Conservation (phyloP, 2,113 vertebrate genomes). For the Apodemus sylvaticus region DNA sequence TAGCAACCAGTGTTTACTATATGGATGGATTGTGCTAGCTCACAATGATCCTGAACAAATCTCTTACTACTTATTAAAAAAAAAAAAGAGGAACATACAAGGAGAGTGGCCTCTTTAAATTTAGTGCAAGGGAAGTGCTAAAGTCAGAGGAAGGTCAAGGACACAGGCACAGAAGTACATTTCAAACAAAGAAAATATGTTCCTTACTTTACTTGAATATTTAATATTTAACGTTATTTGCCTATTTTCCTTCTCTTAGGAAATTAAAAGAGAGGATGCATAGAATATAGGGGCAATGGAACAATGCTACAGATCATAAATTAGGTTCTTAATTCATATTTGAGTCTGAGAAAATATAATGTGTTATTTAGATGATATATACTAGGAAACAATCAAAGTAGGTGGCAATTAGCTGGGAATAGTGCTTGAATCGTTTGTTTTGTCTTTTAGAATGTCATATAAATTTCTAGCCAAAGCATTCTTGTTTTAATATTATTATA, state of each 20-base stretch:
- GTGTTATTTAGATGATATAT: background rate
- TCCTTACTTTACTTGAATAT: background rate
- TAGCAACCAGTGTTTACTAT: background rate
- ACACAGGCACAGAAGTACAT: background rate
- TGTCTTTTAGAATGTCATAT: background rate
- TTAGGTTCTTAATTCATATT: background rate
- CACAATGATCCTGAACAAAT: background rate
- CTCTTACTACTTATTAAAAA: slow-evolving; percentile 26
- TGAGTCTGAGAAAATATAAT: background rate
- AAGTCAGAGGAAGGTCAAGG: background rate
- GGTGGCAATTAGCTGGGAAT: background rate
- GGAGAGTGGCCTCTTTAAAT: background rate
- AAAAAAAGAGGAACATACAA: background rate
- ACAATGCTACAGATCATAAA: background rate
- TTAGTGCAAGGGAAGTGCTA: background rate
- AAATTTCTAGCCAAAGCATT: slow-evolving; percentile 40
- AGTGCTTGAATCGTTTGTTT: background rate
- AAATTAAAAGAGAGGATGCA: background rate
- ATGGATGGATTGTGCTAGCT: background rate
- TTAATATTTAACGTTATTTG: background rate
- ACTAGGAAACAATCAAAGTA: background rate
- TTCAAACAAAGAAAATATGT: background rate
- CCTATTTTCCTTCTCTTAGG: background rate
- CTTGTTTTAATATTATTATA: background rate
- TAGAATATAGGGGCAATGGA: background rate